Base-by-base conservation (phyloP, 37 sponge, comb jelly and placozoan species). In the Amphimedon queenslandica region DNA sequence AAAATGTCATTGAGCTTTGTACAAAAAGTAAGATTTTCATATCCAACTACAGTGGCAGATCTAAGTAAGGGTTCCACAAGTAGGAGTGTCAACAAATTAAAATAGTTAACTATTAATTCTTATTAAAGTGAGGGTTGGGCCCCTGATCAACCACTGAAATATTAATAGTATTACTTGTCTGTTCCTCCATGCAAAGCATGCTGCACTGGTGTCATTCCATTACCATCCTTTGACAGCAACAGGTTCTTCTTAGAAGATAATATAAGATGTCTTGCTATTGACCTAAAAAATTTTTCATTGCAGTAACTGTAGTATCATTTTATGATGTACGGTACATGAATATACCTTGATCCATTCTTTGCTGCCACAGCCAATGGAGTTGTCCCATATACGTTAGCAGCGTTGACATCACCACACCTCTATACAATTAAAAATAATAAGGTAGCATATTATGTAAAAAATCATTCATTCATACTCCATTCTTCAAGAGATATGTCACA, bases 311-410 rank as follows among this genome's bases (percentile, higher is more conserved):
- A n/a, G n/a, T n/a, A n/a, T n/a, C n/a, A n/a, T n/a, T n/a, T n/a
- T n/a, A n/a, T n/a, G n/a, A n/a, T n/a, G n/a, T n/a, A n/a, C n/a
- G n/a, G n/a, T n/a, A n/a, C n/a, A n/a, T n/a, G n/a, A n/a, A n/a
- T n/a, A n/a, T n/a, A n/a, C n/a, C n/a, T n/a, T n/a, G 72, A 74
- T 25, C 83, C 84, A 24, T 34, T 41, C 58, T 67, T 82, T 20
- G 78, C 78, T 42, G 89, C 89, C 3, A 78, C 38, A 72, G 78
- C 78, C 32, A 88, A 42, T 20, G 80, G 60, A 39, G 79, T 82
- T 38, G 27, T 40, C 11, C 89, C 89, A n/a, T 69, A 25, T 2
- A 57, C 47, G 32, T 82, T 77, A 18, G 42, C 38, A 40, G 61
- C 71, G 34, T 34, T 37, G 16, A 67, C 63, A 61, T 77, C 70